Conservation (phyloP, 1,140 invertebrate species). For the Musca domestica region DNA sequence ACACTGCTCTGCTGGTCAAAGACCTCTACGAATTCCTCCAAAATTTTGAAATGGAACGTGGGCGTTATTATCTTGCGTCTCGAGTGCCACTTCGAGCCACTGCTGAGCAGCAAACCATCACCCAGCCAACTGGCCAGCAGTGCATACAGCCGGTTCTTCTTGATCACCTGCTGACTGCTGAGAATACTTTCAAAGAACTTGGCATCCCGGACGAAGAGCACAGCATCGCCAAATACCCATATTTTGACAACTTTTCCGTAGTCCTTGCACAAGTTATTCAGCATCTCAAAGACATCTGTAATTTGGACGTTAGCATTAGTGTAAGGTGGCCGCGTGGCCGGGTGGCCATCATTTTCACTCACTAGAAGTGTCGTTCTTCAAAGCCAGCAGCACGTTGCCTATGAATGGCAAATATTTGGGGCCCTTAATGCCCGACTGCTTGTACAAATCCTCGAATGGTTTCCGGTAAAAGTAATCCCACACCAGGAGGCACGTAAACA, state of each 20-base stretch:
- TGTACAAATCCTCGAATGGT: background rate
- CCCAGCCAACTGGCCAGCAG: slow-evolving; percentile 37
- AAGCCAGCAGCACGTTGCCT: background rate
- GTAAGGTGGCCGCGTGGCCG: too few relatives aligned
- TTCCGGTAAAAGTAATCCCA: slow-evolving; percentile 5
- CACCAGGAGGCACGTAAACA: background rate
- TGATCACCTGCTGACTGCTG: background rate
- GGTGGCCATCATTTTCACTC: background rate
- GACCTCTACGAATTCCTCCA: slow-evolving; percentile 72
- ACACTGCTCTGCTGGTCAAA: slow-evolving; percentile 65
- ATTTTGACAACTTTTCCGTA: background rate
- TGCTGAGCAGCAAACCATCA: slow-evolving; percentile 41
- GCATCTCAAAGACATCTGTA: background rate
- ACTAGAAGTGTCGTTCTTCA: background rate
- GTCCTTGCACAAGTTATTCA: background rate
- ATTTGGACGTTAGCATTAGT: background rate
- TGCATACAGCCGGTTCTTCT: slow-evolving; percentile 25
- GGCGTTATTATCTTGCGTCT: slow-evolving; percentile 77
- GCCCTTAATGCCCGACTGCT: background rate
- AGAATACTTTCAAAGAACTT: slow-evolving; percentile 19
- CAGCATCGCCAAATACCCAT: background rate
- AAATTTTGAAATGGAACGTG: slow-evolving; percentile 80
- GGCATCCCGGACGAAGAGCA: background rate
- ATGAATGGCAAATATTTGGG: background rate
- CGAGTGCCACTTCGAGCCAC: slow-evolving; percentile 69